Evolutionary conservation across 1,140 invertebrate genomes (phyloP).

Genomic region (Tetramorium alpestre): DNA sequence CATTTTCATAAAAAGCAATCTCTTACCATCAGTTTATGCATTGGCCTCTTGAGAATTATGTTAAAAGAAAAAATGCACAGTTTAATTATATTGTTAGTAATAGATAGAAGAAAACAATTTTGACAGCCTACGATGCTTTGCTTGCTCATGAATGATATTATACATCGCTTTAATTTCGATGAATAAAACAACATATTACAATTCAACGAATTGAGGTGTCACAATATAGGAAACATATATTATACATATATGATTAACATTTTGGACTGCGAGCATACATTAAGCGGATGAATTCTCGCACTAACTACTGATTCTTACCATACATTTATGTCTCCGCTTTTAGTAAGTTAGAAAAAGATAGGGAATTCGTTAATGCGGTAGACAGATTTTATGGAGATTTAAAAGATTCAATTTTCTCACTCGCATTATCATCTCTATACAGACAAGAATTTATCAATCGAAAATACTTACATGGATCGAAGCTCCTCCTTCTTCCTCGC

Average conservation of each 20-base stretch:
- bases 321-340: constrained; percentile 76
- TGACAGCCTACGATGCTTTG: constrained; percentile 33
- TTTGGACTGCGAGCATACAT: constrained; percentile 41
- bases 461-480: constrained; percentile 95
- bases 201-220: constrained; percentile 7
- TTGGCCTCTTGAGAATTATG: constrained; percentile 84
- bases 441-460: not conserved
- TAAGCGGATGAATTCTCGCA: constrained; percentile 64
- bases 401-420: constrained; percentile 15
- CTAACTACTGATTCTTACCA: constrained; percentile 77
- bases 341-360: constrained; percentile 74
- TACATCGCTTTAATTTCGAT: constrained; percentile 19
- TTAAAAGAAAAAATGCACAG: constrained; percentile 27
- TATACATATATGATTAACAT: constrained; percentile 29
- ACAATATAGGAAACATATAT: constrained; percentile 17
- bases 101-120: not conserved
- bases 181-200: constrained; percentile 30
- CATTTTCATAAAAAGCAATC: not conserved
- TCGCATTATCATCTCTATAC: constrained; percentile 16
- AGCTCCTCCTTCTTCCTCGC: constrained; percentile 92
- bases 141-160: constrained; percentile 31
- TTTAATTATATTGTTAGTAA: constrained; percentile 45
- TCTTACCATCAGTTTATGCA: constrained; percentile 89
- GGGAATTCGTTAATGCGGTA: constrained; percentile 67
- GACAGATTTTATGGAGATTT: not conserved